A percentile compares a stretch with the other conserved stretches of the same genome.
Evolutionary conservation across 1,140 invertebrate genomes (phyloP).

Genomic region (Hyposmocoma kahamanoa): DNA sequence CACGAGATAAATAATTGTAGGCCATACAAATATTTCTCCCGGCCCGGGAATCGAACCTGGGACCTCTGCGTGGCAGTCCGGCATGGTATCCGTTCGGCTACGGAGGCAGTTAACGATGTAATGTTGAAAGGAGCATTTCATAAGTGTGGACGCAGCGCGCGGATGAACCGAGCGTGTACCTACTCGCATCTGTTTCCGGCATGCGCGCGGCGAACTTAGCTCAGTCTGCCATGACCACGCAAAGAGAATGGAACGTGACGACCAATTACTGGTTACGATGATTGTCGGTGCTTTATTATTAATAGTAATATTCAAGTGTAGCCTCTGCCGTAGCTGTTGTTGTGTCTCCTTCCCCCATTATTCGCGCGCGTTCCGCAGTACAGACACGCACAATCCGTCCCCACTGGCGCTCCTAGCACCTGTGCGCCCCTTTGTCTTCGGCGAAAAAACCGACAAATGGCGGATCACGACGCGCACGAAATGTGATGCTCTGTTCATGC

Average conservation of each 20-base stretch:
- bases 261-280: too few relatives aligned
- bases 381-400: neutral
- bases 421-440: neutral
- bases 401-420: neutral
- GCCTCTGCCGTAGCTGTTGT: too few relatives aligned
- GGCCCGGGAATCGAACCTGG: too few relatives aligned
- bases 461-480: neutral
- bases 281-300: too few relatives aligned
- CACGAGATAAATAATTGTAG: too few relatives aligned
- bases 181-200: neutral
- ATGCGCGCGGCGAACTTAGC: neutral
- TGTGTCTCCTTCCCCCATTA: too few relatives aligned
- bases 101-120: too few relatives aligned
- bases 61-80: too few relatives aligned
- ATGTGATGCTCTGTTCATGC: neutral
- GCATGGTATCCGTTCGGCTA: too few relatives aligned
- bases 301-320: too few relatives aligned
- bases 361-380: too few relatives aligned
- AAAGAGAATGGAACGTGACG: neutral
- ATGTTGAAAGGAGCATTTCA: slow-evolving; percentile 3
- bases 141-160: neutral
- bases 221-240: neutral
- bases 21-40: too few relatives aligned
- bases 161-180: neutral
- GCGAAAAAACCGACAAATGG: neutral